Evolutionary conservation across 1,140 invertebrate genomes (phyloP).

Genomic region (Euwallacea fornicatus): DNA sequence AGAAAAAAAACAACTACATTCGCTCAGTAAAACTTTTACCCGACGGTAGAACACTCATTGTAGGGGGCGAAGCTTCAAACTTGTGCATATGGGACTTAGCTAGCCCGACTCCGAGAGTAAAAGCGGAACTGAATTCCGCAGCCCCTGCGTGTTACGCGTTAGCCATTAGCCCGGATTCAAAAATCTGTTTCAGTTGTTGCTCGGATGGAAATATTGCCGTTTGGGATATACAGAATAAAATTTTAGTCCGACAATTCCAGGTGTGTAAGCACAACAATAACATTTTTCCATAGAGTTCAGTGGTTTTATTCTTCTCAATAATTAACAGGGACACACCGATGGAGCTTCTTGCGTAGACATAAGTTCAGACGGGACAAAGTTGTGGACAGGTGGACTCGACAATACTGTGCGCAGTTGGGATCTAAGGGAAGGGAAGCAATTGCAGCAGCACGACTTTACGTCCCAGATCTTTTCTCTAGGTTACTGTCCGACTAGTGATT

Average conservation of each 20-base stretch:
- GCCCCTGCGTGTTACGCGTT: constrained; percentile 92
- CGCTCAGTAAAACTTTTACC: constrained; percentile 87
- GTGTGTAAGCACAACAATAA: constrained; percentile 48
- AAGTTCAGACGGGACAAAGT: constrained; percentile 88
- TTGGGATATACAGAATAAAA: constrained; percentile 95
- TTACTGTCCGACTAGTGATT: constrained; percentile 96
- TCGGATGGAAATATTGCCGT: constrained; percentile 96
- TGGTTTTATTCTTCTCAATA: not conserved
- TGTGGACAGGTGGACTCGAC: constrained; percentile 97
- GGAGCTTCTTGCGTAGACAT: constrained; percentile 97
- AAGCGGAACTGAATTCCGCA: constrained; percentile 91
- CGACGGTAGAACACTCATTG: constrained; percentile 88
- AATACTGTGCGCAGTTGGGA: constrained; percentile 92
- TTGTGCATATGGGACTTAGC: constrained; percentile 90
- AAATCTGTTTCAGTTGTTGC: constrained; percentile 96
- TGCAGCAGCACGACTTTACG: constrained; percentile 87
- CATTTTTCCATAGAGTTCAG: not conserved
- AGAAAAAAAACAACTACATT: constrained; percentile 87
- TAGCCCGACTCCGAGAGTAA: constrained; percentile 83
- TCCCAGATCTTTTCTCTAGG: constrained; percentile 94
- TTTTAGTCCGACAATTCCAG: constrained; percentile 89
- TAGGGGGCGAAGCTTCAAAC: constrained; percentile 89
- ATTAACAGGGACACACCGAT: constrained; percentile 83
- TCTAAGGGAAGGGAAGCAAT: constrained; percentile 82
- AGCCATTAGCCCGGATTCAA: constrained; percentile 87